These are phyloP conservation scores for Myocastor coypus DNA, from an alignment of 2,113 vertebrate species.

Conservation along the genomic window DNA sequence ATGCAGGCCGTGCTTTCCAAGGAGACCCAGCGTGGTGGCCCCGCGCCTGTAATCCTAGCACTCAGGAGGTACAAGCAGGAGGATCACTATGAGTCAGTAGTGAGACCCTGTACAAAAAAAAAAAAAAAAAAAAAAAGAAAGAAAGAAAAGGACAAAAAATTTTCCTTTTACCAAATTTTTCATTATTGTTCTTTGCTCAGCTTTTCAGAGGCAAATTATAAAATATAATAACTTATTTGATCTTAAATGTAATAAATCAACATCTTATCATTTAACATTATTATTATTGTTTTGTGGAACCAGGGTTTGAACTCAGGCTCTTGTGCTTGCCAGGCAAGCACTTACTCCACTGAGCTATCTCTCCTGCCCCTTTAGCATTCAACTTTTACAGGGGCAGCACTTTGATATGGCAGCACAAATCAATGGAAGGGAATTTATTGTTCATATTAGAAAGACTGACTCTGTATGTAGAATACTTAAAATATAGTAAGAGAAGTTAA, in stretches of 20 bases:
- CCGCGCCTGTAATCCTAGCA: too few species aligned
- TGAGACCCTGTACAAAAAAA: too few species aligned
- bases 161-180: neutral
- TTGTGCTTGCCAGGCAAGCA: too few species aligned
- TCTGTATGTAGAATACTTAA: neutral
- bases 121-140: too few species aligned
- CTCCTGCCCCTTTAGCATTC: neutral
- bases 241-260: neutral
- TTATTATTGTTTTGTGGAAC: too few species aligned
- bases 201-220: conserved; percentile 42
- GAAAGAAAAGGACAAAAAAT: too few species aligned
- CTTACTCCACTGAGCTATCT: too few species aligned
- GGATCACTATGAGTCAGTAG: too few species aligned
- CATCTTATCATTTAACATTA: neutral
- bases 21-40: too few species aligned
- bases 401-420: neutral
- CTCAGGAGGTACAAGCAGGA: too few species aligned
- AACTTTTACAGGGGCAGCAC: neutral
- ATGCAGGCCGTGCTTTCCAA: too few species aligned
- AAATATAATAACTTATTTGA: conserved; percentile 26
- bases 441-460: neutral
- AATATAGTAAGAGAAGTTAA: neutral
- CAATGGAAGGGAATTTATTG: neutral
- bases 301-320: too few species aligned
- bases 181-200: neutral